Conservation (phyloP, 2,113 vertebrate species). For the Morone chrysops region DNA sequence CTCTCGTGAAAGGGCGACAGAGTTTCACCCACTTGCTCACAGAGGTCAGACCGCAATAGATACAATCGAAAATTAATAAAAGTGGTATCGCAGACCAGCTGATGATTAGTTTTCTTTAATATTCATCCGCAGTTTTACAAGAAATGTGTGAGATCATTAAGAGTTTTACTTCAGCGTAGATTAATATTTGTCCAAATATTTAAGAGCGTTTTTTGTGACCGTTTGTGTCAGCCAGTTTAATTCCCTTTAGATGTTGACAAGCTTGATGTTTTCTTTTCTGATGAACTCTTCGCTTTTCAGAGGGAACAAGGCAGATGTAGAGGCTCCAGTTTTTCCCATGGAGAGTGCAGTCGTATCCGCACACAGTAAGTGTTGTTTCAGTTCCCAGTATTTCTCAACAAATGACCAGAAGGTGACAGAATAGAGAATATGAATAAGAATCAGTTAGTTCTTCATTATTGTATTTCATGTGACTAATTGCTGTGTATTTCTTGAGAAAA, state of each 20-base stretch:
- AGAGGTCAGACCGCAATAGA: slow-evolving; percentile 71
- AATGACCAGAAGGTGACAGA: not conserved
- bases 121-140: not conserved
- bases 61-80: not conserved
- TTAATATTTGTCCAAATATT: not conserved
- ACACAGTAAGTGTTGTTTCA: slow-evolving; percentile 88
- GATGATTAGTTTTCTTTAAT: too few relatives aligned
- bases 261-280: slow-evolving; percentile 18
- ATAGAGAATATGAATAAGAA: not conserved
- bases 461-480: not conserved
- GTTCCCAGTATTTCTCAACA: too few relatives aligned
- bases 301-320: slow-evolving; percentile 90
- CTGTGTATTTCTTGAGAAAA: not conserved
- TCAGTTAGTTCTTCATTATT: not conserved
- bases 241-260: not conserved
- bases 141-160: too few relatives aligned
- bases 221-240: not conserved
- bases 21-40: slow-evolving; percentile 89
- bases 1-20: slow-evolving; percentile 69
- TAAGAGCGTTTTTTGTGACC: not conserved
- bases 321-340: slow-evolving; percentile 91
- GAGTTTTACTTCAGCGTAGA: too few relatives aligned
- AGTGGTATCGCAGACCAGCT: not conserved
- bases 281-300: slow-evolving; percentile 69
- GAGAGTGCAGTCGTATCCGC: slow-evolving; percentile 90